Evolutionary conservation across 2,797 vertebrate species (phyloP).

Genomic region (Lepilemur septentrionalis): DNA sequence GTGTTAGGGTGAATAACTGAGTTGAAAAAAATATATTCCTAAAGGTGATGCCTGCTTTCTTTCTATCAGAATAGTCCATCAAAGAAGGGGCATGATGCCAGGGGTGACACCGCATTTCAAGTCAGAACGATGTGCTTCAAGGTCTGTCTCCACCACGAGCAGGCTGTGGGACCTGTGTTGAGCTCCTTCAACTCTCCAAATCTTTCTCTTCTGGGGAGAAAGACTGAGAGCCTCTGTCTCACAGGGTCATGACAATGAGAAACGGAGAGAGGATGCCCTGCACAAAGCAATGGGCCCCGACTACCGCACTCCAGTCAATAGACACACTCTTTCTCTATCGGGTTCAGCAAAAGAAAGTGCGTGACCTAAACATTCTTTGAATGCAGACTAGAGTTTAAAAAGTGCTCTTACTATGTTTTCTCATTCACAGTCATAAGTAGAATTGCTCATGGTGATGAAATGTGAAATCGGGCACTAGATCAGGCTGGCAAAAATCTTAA

Average conservation of each 20-base stretch:
- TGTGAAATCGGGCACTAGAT: neutral
- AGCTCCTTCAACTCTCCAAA: neutral
- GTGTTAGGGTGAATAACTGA: neutral
- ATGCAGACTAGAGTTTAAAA: neutral
- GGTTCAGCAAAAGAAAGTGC: neutral
- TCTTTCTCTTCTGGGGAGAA: neutral
- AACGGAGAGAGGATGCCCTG: rapidly evolving
- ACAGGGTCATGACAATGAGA: too few relatives aligned
- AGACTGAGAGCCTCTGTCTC: neutral
- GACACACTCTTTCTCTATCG: rapidly evolving
- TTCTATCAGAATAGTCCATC: rapidly evolving
- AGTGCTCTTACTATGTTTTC: neutral
- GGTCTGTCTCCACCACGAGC: neutral
- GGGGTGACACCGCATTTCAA: neutral
- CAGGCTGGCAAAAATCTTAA: neutral
- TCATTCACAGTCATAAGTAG: neutral
- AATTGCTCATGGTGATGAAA: neutral
- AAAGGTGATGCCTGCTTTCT: rapidly evolving
- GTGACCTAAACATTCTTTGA: neutral
- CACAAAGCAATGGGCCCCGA: rapidly evolving
- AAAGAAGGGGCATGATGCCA: rapidly evolving
- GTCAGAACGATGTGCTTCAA: too few relatives aligned
- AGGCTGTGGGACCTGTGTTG: rapidly evolving
- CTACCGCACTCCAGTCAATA: neutral
- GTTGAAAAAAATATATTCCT: neutral